Percentiles rank a stretch among this genome's conserved stretches.
Evolutionary conservation across 2,888 invertebrate genomes (phyloP).

Genomic region (Leptinotarsa peninsularis): DNA sequence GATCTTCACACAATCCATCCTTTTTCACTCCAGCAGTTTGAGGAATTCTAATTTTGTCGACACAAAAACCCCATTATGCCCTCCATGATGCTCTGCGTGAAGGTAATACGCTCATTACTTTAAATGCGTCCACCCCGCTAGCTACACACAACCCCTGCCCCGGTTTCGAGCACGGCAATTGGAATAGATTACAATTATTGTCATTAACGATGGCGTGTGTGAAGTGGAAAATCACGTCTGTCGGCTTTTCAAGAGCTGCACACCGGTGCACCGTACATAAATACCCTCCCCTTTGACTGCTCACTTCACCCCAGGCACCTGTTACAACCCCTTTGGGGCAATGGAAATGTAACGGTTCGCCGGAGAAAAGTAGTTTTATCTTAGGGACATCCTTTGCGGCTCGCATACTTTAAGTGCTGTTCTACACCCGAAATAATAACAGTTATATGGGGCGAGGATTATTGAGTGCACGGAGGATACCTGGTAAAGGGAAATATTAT

Average conservation of each 20-base stretch:
- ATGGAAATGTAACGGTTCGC: slow-evolving; percentile 10
- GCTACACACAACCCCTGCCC: not conserved
- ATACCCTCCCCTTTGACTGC: slow-evolving; percentile 41
- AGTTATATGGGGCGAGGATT: not conserved
- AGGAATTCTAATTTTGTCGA: not conserved
- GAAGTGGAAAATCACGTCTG: slow-evolving; percentile 55
- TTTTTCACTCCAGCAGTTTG: not conserved
- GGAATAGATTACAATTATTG: slow-evolving; percentile 52
- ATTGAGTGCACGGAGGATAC: no score
- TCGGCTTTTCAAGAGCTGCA: slow-evolving; percentile 46
- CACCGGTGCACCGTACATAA: slow-evolving; percentile 47
- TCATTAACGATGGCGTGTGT: slow-evolving; percentile 47
- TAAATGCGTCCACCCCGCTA: not conserved
- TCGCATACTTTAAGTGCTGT: not conserved
- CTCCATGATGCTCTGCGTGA: not conserved
- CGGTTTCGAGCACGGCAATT: slow-evolving; percentile 26
- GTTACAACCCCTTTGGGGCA: slow-evolving; percentile 32
- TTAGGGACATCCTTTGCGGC: not conserved
- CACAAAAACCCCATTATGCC: slow-evolving; percentile 10
- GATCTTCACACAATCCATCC: no score
- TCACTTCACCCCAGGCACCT: slow-evolving; percentile 44
- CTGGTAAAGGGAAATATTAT: no score
- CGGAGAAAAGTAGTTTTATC: slow-evolving; percentile 24
- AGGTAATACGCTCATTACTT: slow-evolving; percentile 6
- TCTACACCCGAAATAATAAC: not conserved